These are phyloP conservation scores for Volucella bombylans DNA, from an alignment of 2,888 invertebrate species.

Conservation along the genomic window DNA sequence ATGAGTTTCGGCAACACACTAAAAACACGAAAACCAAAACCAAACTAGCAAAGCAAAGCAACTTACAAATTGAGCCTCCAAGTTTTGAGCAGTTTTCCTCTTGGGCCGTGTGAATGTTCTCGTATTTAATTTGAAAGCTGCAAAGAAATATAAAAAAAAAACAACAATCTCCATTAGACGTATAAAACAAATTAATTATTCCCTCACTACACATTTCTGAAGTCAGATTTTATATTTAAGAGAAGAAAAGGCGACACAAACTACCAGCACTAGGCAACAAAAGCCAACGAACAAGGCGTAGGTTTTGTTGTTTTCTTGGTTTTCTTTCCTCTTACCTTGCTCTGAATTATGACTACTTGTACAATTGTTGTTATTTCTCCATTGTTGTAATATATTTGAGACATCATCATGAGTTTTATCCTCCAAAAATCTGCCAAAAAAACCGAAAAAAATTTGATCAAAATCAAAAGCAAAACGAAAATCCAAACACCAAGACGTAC, in stretches of 20 bases:
- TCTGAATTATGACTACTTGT: conserved; percentile 76
- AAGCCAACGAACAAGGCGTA: conserved; percentile 52
- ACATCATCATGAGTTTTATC: conserved; percentile 82
- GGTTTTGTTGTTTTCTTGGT: conserved; percentile 15
- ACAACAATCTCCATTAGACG: conserved; percentile 51
- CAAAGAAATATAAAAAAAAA: conserved; percentile 58
- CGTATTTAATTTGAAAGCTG: conserved; percentile 81
- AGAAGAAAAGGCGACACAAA: conserved; percentile 6
- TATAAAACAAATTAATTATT: conserved; percentile 68
- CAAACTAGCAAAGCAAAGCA: conserved; percentile 15
- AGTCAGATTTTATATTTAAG: conserved; percentile 9
- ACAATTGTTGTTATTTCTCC: conserved; percentile 80
- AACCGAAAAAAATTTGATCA: conserved; percentile 35
- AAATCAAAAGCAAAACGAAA: conserved; percentile 59
- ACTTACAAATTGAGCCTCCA: conserved; percentile 80
- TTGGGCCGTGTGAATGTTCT: conserved; percentile 82
- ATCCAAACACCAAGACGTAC: background rate
- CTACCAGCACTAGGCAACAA: conserved; percentile 21
- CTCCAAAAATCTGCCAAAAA: conserved; percentile 79
- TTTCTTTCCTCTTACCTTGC: conserved; percentile 77
- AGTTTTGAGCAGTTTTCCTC: conserved; percentile 79
- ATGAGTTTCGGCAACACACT: background rate
- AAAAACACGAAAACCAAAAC: conserved; percentile 29
- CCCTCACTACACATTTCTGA: conserved; percentile 9
- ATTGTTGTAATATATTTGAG: conserved; percentile 82